Base-by-base conservation (phyloP, 2,797 vertebrate genomes). In the Momotus momota region DNA sequence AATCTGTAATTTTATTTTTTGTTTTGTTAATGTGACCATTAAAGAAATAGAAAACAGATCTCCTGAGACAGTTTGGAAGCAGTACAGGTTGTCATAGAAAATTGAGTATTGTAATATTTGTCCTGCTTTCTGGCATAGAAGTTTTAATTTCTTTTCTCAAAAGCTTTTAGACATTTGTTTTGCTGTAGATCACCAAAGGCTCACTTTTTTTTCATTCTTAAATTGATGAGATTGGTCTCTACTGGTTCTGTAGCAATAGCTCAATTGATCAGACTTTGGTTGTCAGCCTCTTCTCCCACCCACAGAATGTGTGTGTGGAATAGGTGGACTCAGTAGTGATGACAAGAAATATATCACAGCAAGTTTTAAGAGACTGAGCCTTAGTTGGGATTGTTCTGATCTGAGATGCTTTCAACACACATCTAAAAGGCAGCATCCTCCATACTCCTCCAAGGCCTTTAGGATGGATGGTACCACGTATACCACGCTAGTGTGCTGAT, bases 41-140 rank as follows among this genome's bases (percentile, higher is more conserved):
- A 90, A 72, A 85, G 45, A 83, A 93, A 66, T 62, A 81, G 77
- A 69, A 91, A 73, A 6, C 45, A 22, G 12, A 40, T 93, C 84
- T 92, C 86, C 48, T 71, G 86, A 90, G 93, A 84, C 64, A 46
- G 12, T 77, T 87, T 93, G 78, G 65, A 75, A 87, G 61, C 45
- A 61, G 67, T 72, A 69, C 35, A 88, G 16, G 8, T 89, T 96
- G 88, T 94, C 81, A 72, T 29, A 81, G 79, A 93, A 94, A 95
- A 95, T 19, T 60, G 71, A 75, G 10, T 69, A n/a, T 45, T 87
- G 51, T 82, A 72, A 20, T 94, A 67, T 91, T 94, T 96, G 71
- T 88, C 91, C 57, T 85, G n/a, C 29, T 88, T 90, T 93, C 52
- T 90, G 61, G 45, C 62, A 55, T 81, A 9, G 45, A 23, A 26